Conservation (phyloP, 2,113 vertebrate species). For the Aphyosemion australe region DNA sequence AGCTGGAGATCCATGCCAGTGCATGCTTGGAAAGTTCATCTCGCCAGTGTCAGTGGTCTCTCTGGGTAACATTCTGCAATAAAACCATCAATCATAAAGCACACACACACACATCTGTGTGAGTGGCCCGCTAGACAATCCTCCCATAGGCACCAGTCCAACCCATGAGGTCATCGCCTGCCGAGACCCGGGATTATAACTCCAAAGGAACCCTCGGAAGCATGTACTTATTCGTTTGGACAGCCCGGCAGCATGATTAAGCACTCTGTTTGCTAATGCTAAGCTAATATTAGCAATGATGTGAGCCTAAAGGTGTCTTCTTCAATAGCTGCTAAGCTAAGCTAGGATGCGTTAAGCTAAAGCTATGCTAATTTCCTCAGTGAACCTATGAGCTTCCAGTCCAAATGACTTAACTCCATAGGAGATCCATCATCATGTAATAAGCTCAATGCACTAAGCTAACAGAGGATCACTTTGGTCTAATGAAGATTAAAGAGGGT, state of each 20-base stretch:
- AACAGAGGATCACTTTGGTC: constrained; percentile 85
- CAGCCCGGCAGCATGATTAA: constrained; percentile 88
- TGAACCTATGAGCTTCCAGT: constrained; percentile 56
- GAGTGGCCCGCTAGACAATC: constrained; percentile 70
- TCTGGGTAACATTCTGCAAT: constrained; percentile 45
- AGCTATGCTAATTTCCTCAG: constrained; percentile 47
- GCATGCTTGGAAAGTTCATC: constrained; percentile 56
- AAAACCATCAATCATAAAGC: constrained; percentile 52
- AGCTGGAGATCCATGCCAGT: constrained; percentile 42
- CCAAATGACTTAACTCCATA: constrained; percentile 81
- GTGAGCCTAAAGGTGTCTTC: constrained; percentile 51
- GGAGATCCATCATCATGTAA: constrained; percentile 82
- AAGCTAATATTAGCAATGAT: constrained; percentile 81
- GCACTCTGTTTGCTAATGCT: constrained; percentile 82
- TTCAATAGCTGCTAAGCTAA: constrained; percentile 47
- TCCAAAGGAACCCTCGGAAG: constrained; percentile 88
- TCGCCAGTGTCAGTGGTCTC: constrained; percentile 33
- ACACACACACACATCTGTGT: constrained; percentile 68
- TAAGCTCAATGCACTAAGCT: constrained; percentile 82
- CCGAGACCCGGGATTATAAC: constrained; percentile 86
- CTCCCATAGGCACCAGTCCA: constrained; percentile 83
- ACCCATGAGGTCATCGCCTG: constrained; percentile 89
- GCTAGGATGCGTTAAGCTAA: constrained; percentile 48
- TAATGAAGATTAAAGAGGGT: constrained; percentile 87
- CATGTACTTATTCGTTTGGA: constrained; percentile 89